These are phyloP conservation scores for Xerus inauris DNA, from an alignment of 2,113 vertebrate genomes.

Conservation along the genomic window DNA sequence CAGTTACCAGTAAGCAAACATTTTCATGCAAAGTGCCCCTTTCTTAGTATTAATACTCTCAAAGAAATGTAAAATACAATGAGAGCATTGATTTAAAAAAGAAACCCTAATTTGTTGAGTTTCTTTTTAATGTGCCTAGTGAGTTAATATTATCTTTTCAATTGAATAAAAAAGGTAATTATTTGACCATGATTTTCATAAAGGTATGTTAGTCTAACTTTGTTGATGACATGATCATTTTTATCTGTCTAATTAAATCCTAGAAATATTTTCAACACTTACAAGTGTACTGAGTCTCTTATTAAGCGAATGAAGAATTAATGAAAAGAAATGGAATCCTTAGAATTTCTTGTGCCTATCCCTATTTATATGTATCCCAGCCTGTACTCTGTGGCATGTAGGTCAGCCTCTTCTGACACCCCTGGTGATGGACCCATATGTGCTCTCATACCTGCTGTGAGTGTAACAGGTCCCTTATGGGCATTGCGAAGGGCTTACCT, in stretches of 20 bases:
- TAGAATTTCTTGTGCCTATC: not conserved
- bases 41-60: not conserved
- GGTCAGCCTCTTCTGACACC: not conserved
- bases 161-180: not conserved
- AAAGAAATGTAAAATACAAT: slow-evolving; percentile 58
- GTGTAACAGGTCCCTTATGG: rapidly evolving
- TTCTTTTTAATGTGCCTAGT: not conserved
- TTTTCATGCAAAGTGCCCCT: not conserved
- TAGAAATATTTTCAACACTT: not conserved
- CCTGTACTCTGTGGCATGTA: not conserved
- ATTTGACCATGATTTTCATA: slow-evolving; percentile 31
- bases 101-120: not conserved
- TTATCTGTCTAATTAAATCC: not conserved
- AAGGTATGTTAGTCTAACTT: not conserved
- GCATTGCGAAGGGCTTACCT: not conserved
- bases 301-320: not conserved
- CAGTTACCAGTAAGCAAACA: not conserved
- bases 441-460: not conserved
- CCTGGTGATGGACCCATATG: not conserved
- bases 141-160: not conserved
- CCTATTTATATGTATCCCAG: not conserved
- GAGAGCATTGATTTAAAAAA: not conserved
- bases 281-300: not conserved
- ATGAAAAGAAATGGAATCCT: not conserved
- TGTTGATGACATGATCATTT: not conserved